Percentiles rank a stretch among this genome's conserved stretches.
Conservation (phyloP, 1,140 invertebrate species). For the Drosophila pseudoobscura region DNA sequence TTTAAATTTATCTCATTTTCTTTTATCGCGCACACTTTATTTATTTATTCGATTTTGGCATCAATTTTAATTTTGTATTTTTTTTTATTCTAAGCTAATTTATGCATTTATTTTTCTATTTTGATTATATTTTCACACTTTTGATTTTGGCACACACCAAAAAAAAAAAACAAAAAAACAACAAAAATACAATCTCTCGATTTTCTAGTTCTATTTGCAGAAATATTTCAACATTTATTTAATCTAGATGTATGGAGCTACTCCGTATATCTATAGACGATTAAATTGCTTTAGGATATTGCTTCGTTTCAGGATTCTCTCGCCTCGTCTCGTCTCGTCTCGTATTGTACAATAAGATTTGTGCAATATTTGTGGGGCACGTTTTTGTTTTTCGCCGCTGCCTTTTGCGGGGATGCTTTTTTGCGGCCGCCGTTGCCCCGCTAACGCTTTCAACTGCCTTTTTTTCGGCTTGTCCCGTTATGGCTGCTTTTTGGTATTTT, state of each 20-base stretch:
- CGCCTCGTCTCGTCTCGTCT: no score
- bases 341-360: not conserved
- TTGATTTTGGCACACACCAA: not conserved
- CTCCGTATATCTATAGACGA: not conserved
- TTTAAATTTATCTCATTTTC: constrained; percentile 1
- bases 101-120: constrained; percentile 1
- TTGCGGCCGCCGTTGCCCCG: constrained; percentile 54
- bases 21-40: constrained; percentile 11
- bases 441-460: constrained; percentile 32
- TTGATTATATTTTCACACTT: constrained; percentile 12
- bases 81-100: constrained; percentile 1
- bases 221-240: not conserved
- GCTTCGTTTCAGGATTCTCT: constrained; percentile 1
- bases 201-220: not conserved
- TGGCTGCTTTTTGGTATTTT: constrained; percentile 6
- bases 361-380: constrained; percentile 3
- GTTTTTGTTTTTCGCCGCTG: constrained; percentile 1
- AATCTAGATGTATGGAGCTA: not conserved
- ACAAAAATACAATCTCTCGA: no score
- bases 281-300: constrained; percentile 30
- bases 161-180: no score
- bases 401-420: constrained; percentile 38
- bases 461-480: not conserved
- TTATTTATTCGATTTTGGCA: constrained; percentile 19
- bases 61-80: not conserved